phyloP scores from a whole-genome alignment of 2,888 invertebrate species.

The Sesamia inferens region DNA sequence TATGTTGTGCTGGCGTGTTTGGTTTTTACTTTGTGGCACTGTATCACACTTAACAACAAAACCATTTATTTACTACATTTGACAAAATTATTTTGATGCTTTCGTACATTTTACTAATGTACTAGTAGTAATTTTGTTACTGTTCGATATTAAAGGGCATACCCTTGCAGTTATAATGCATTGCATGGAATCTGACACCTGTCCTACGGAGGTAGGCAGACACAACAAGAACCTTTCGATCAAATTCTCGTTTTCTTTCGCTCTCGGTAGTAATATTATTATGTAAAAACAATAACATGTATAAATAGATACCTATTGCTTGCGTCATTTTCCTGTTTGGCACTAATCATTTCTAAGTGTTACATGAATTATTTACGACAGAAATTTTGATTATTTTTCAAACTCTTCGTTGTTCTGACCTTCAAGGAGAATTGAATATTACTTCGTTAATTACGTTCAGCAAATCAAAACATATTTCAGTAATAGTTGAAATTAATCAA shows the following conservation, averaged over 20 bases:
- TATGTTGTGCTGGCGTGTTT: conserved; percentile 17
- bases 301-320: background rate
- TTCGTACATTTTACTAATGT: background rate
- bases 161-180: background rate
- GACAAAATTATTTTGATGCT: background rate
- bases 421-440: conserved; percentile 7
- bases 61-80: background rate
- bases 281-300: background rate
- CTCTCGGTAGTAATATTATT: too few species aligned
- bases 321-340: background rate
- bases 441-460: conserved; percentile 5
- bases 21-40: conserved; percentile 9
- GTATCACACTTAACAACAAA: background rate
- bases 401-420: background rate
- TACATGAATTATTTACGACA: background rate
- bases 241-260: background rate
- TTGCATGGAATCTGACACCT: background rate
- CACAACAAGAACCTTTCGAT: background rate
- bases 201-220: background rate
- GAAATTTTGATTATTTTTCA: background rate
- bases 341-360: background rate
- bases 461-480: conserved; percentile 29
- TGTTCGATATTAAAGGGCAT: background rate
- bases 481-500: conserved; percentile 48
- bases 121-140: background rate